phyloP scores from a whole-genome alignment of 2,113 vertebrate species.

The Speoplatyrhinus poulsoni region DNA sequence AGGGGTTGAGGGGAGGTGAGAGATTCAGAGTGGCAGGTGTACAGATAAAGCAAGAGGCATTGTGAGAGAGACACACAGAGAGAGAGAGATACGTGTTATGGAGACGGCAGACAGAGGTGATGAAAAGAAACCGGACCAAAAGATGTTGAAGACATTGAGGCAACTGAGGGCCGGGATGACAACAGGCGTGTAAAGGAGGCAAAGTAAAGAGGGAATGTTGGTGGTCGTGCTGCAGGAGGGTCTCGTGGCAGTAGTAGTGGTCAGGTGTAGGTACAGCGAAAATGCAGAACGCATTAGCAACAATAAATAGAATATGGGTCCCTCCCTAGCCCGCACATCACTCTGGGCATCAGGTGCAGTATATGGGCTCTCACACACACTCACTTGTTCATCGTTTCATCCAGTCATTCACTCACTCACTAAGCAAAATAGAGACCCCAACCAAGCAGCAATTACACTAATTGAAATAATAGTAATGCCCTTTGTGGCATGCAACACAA shows the following conservation, averaged over 20 bases:
- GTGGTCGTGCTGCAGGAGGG: not conserved
- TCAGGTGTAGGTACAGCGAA: constrained; percentile 2
- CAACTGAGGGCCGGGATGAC: not conserved
- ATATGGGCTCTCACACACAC: constrained; percentile 10
- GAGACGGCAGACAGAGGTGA: not conserved
- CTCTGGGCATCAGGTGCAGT: constrained; percentile 6
- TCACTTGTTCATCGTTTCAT: not conserved
- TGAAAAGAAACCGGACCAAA: not conserved
- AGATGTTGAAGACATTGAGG: not conserved
- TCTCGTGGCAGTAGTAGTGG: not conserved
- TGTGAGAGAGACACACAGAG: not conserved
- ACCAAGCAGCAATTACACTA: constrained; percentile 40
- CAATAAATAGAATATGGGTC: constrained; percentile 40
- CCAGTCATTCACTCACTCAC: constrained; percentile 1
- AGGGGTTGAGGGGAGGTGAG: not conserved
- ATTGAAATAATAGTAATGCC: constrained; percentile 45
- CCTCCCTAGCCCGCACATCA: not conserved
- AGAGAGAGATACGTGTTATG: not conserved
- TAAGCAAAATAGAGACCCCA: not conserved
- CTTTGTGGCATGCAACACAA: constrained; percentile 20
- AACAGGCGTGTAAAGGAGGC: not conserved
- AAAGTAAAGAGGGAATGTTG: constrained; percentile 2
- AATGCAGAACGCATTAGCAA: constrained; percentile 32
- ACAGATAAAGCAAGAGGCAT: not conserved
- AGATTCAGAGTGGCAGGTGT: not conserved